These are phyloP conservation scores for Girardia tigrina DNA, from an alignment of 2,888 invertebrate species.

Conservation along the genomic window DNA sequence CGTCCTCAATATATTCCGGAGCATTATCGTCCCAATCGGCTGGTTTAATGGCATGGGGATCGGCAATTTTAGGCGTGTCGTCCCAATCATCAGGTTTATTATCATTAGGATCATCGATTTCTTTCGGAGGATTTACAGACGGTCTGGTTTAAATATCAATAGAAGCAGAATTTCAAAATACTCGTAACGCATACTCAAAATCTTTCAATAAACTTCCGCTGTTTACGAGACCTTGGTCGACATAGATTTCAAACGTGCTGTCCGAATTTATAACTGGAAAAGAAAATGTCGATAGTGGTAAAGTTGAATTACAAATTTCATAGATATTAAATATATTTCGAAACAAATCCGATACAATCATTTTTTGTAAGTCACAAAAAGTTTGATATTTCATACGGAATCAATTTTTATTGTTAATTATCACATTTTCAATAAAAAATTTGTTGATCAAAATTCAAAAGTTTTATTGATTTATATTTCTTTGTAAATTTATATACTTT, in stretches of 20 bases:
- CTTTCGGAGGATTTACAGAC: conserved; percentile 79
- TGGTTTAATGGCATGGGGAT: conserved; percentile 73
- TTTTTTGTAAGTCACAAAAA: no score
- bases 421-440: neutral
- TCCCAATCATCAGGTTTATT: conserved; percentile 81
- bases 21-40: conserved; percentile 91
- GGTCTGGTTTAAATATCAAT: conserved; percentile 54
- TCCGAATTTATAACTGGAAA: conserved; percentile 60
- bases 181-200: conserved; percentile 61
- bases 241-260: conserved; percentile 64
- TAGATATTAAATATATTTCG: no score
- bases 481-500: no score
- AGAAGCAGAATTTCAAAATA: no score
- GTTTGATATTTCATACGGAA: no score
- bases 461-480: neutral
- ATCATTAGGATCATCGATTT: conserved; percentile 77
- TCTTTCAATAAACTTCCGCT: conserved; percentile 73
- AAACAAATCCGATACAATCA: no score
- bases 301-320: no score
- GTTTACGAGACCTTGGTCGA: conserved; percentile 69
- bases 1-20: conserved; percentile 74
- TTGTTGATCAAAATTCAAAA: no score
- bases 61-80: conserved; percentile 75
- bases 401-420: neutral
- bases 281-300: no score